A percentile compares a stretch with the other conserved stretches of the same genome.
These are phyloP conservation scores for Indicator maculatus DNA, from an alignment of 2,113 vertebrate species.

Conservation along the genomic window DNA sequence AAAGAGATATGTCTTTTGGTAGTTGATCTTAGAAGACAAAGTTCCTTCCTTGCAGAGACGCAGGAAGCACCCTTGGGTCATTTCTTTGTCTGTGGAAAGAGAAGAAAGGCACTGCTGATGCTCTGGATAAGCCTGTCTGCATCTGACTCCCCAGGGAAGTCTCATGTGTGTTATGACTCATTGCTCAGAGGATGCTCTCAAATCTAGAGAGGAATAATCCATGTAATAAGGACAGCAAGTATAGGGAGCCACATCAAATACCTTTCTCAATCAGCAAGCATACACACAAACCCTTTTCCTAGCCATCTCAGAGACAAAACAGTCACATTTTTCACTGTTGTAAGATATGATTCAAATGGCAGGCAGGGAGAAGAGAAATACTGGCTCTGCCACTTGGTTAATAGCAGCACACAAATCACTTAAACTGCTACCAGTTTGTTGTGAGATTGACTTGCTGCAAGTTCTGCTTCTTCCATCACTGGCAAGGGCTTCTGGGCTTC, in stretches of 20 bases:
- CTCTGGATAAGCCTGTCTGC: slow-evolving; percentile 35
- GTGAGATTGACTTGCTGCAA: not conserved
- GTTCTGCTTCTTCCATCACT: not conserved
- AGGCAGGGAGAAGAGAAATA: not conserved
- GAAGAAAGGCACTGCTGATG: slow-evolving; percentile 13
- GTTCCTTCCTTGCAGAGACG: not conserved
- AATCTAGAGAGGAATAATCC: not conserved
- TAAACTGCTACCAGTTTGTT: rapidly evolving
- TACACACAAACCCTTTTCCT: not conserved
- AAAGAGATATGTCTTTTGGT: not conserved
- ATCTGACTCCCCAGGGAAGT: not conserved
- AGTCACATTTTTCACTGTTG: not conserved
- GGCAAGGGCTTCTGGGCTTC: not conserved
- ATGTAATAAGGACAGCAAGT: slow-evolving; percentile 1
- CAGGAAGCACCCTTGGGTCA: not conserved
- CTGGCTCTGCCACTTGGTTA: not conserved
- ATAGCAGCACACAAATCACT: not conserved
- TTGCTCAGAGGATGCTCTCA: not conserved
- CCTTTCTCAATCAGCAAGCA: not conserved
- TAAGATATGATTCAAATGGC: not conserved
- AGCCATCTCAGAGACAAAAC: not conserved
- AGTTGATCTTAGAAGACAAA: not conserved
- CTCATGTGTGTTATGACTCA: not conserved
- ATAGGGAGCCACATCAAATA: not conserved
- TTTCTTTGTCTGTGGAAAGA: not conserved